Base-by-base conservation (phyloP, 2,113 vertebrate species). In the Perca schrenkii region DNA sequence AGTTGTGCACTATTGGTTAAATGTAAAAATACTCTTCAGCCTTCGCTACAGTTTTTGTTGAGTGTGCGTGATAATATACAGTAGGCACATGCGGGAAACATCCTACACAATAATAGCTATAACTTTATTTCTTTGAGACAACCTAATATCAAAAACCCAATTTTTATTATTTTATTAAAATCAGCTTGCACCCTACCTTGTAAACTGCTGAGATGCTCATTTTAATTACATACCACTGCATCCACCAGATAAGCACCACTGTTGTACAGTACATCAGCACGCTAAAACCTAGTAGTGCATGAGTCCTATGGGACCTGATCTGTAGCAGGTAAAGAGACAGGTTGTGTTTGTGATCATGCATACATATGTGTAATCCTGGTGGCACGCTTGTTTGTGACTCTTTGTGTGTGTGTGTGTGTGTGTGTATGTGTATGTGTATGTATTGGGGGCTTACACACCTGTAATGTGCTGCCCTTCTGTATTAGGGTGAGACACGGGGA, bases 401-500 rank as follows among this genome's bases (percentile, higher is more conserved):
- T 54, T 43, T 62, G 66, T 78, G 25, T 71, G 71, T 86, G 47
- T 74, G 47, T 74, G 46, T 79, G n/a, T 61, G 14, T 72, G 40
- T 62, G 66, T 78, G 25, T 71, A 67, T 85, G 47, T 74, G 46
- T 79, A 19, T 61, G 15, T 72, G 54, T 78, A 67, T 54, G 68
- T 40, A 43, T 68, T 31, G 28, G 56, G 54, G 77, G 60, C 72
- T 89, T 50, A 72, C 87, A 92, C 93, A 95, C 94, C 94, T 95
- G 94, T 92, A 94, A 94, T 87, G 84, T 70, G 63, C 90, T 92
- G 89, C 90, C 89, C 89, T 87, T 87, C 90, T 91, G 90, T 86
- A 86, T 92, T 87, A 90, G 91, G 89, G 85, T 92, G 89, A 92
- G 90, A 88, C 92, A 91, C 74, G 85, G 87, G 84, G 85, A 92